Evolutionary conservation across 2,113 vertebrate genomes (phyloP), one percentile per base, ranked within the genome.

Genomic region (Myocastor coypus): DNA sequence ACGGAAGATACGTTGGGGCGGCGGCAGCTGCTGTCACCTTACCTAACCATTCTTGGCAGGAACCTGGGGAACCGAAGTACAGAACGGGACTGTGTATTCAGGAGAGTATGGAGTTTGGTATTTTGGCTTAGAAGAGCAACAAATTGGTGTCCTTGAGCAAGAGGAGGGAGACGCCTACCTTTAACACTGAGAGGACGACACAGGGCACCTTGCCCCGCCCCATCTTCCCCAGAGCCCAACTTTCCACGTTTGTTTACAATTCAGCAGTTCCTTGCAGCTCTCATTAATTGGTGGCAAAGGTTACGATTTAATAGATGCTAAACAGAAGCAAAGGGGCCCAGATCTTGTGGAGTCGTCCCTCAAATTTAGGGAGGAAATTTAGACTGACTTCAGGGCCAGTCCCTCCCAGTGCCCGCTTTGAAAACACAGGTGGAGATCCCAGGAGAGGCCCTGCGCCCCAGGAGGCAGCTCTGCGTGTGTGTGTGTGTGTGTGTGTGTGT

Each of bases 271-370:
- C 92, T 90, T 82, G 71, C 83, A 40, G 87, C n/a, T 85, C 75
- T 71, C 55, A 12, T 95, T 95, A 95, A 97, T n/a, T 96, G 69
- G 81, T 89, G 81, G 89, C 93, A 96, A 97, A 97, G 86, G 86
- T 96, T 94, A 95, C 68, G 50, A 46, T 81, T 96, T 92, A 93
- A 69, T 94, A 96, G 94, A 94, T 73, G 68, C 32, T 96, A 92
- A 89, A 92, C 63, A 84, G 82, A 97, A 95, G 87, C 91, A 16
- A 22, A 91, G 78, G 84, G 32, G n/a, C 50, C 83, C 69, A 93
- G 80, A 80, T 84, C 93, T 69, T 28, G 11, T n/a, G 63, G 50
- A 96, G 40, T 68, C 75, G 32, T 26, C 71, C 83, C 83, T 97
- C 68, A 89, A 87, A 96, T 94, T 83, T 89, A 85, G 73, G 71